phyloP scores from a whole-genome alignment of 2,888 invertebrate genomes.

The Cataglyphis altisquamis region DNA sequence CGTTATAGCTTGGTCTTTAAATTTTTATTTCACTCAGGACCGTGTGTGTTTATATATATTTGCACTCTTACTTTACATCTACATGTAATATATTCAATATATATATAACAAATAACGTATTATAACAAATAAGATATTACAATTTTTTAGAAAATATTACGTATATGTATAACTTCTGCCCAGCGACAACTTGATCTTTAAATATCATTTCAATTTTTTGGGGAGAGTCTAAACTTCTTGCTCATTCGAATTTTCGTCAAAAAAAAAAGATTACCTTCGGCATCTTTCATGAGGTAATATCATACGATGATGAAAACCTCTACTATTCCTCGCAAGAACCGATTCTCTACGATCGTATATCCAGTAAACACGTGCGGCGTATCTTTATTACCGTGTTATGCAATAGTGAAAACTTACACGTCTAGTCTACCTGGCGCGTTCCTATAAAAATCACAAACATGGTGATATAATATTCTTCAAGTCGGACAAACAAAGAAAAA shows the following conservation, averaged over 20 bases:
- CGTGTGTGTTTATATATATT: neutral
- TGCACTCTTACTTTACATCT: neutral
- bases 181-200: neutral
- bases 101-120: neutral
- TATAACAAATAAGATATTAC: neutral
- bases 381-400: slow-evolving; percentile 68
- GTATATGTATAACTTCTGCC: neutral
- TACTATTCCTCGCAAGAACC: slow-evolving; percentile 16
- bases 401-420: slow-evolving; percentile 72
- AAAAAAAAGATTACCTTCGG: neutral
- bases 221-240: neutral
- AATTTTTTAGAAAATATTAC: neutral
- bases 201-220: neutral
- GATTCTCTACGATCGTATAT: slow-evolving; percentile 15
- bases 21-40: neutral
- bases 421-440: neutral
- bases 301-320: slow-evolving; percentile 1
- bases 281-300: neutral
- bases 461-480: slow-evolving; percentile 43
- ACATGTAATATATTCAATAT: neutral
- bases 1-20: neutral
- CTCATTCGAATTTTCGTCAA: neutral
- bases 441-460: slow-evolving; percentile 38
- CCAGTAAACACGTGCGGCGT: slow-evolving; percentile 34
- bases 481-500: slow-evolving; percentile 12